Base-by-base conservation (phyloP, 2,888 invertebrate genomes). In the Ptychoptera albimana region DNA sequence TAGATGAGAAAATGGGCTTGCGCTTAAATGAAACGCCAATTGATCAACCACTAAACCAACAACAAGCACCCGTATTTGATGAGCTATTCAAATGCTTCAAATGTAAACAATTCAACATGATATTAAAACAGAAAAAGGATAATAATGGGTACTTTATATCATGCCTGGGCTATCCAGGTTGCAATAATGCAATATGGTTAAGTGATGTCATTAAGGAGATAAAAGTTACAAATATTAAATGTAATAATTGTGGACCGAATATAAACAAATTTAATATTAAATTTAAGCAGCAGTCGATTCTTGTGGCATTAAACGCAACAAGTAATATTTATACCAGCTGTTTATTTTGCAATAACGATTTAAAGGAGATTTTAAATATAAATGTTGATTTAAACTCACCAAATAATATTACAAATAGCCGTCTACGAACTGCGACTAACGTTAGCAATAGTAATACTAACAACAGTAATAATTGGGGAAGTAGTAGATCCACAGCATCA, bases 161-260 rank as follows among this genome's bases (percentile, higher is more conserved):
- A 4, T 94, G 94, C 59, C 64, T 73, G 47, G 78, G 77, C 7
- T 93, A 68, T 62, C 93, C 93, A 0, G 69, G 71, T 11, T 94
- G 94, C 57, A 82, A 73, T 55, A 80, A 82, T 58, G 78, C 75
- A 0, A 68, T 88, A 36, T 93, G 92, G 93, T 68, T 93, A 38
- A 82, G 89, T 0, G 82, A 89, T 0, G 63, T 70, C 37, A 75
- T 89, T 1, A 74, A 78, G 54, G 72, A 72, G 4, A 68, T 82
- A 1, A 69, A 73, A 52, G 75, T 82, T 6, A 59, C 75, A 32
- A 67, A 79, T 9, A 74, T 81, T 36, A 65, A 67, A n/a, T 91
- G 91, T 60, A 43, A 46, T 2, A 53, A 41, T n/a, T 66, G 66
- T 50, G 60, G 60, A 8, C 55, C 58, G 2, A 53, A 49, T 7